Base-by-base conservation (phyloP, 1,140 invertebrate species). In the Diorhabda sublineata region DNA sequence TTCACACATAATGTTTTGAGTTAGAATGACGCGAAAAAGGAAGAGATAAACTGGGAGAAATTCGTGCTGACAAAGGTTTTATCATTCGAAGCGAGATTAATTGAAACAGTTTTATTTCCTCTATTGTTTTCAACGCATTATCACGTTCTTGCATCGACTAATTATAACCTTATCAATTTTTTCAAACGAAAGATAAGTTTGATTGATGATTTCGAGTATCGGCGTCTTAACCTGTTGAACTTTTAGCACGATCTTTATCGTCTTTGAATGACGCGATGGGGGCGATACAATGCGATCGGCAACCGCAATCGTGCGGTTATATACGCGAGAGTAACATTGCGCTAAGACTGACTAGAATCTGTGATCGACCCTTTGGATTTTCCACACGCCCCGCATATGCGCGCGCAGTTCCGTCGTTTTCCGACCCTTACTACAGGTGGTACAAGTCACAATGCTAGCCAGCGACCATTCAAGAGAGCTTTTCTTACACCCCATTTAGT, bases 301-400 rank as follows among this genome's bases (percentile, higher is more conserved):
- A 62, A 70, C 70, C 70, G 69, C 66, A 65, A 45, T 58, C 56
- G 57, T 72, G 70, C 75, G 61, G 76, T 78, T 80, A 78, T 80
- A 80, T 79, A 78, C 69, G 71, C 77, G 66, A 66, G 42, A 64
- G 73, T 73, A 74, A 68, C 76, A 78, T 78, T 77, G 77, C 78
- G 78, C 78, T 75, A 71, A 57, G 58, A 69, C 67, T 68, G 69
- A 69, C 63, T 67, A 62, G 69, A 77, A 75, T 79, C 70, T 69
- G 70, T 70, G 72, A 78, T 78, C 77, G 76, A 77, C 76, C 77
- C 75, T 75, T 71, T 42, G 47, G 69, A 8, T 4, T 65, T 65
- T 68, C 70, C 58, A 68, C 73, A 74, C 76, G 76, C 74, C 74
- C 74, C 71, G 72, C 59, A 61, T 59, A 42, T 42, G 65, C 74